phyloP scores from a whole-genome alignment of 92 coral and sea anemone genomes.

The Phenganax marumi region DNA sequence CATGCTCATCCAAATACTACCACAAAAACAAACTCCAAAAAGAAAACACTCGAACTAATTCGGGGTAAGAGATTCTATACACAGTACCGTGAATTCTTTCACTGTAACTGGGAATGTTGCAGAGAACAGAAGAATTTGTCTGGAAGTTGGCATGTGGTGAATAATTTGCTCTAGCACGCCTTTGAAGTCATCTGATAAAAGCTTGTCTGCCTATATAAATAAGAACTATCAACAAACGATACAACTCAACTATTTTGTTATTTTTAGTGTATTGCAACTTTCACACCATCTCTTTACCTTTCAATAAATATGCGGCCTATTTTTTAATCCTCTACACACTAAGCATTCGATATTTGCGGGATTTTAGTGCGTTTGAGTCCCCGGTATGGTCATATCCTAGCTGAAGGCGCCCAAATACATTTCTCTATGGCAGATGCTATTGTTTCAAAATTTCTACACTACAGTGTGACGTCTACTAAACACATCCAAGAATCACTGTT shows the following conservation, averaged over 20 bases:
- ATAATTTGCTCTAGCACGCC: slow-evolving; percentile 79
- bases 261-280: background rate
- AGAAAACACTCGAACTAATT: background rate
- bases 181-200: slow-evolving; percentile 91
- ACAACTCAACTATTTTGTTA: background rate
- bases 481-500: background rate
- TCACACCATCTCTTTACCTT: too few relatives aligned
- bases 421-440: too few relatives aligned
- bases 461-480: background rate
- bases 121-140: slow-evolving; percentile 91
- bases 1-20: background rate
- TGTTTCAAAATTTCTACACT: too few relatives aligned
- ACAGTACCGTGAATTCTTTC: slow-evolving; percentile 75
- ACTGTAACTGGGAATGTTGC: slow-evolving; percentile 97
- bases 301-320: too few relatives aligned
- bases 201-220: slow-evolving; percentile 85
- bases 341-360: too few relatives aligned
- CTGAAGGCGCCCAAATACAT: too few relatives aligned
- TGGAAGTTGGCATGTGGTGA: slow-evolving; percentile 67
- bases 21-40: background rate
- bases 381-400: too few relatives aligned
- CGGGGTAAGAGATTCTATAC: background rate
- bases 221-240: background rate
- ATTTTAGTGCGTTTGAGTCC: too few relatives aligned
- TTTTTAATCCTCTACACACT: too few relatives aligned